These are phyloP conservation scores for Ascaphus truei DNA, from an alignment of 2,113 vertebrate genomes.

Conservation along the genomic window DNA sequence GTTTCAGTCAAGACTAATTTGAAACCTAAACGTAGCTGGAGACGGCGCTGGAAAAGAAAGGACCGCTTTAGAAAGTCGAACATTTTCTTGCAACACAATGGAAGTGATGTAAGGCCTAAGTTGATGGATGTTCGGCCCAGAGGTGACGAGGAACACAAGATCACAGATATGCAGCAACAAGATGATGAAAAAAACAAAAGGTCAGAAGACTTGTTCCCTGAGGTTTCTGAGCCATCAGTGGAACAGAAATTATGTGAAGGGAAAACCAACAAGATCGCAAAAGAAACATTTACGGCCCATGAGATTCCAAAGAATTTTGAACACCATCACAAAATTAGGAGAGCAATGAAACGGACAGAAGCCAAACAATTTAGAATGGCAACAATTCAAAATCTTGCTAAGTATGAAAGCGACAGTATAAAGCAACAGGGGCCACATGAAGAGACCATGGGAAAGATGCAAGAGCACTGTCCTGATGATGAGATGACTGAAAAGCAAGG, in stretches of 20 bases:
- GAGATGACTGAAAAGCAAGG: too few species aligned
- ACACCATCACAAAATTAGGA: too few species aligned
- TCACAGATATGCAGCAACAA: neutral
- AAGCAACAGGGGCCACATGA: too few species aligned
- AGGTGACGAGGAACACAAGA: neutral
- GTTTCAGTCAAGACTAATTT: conserved; percentile 24
- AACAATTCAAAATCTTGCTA: too few species aligned
- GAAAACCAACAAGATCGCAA: too few species aligned
- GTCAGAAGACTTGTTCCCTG: neutral
- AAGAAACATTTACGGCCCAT: too few species aligned
- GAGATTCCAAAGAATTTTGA: too few species aligned
- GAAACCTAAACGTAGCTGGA: neutral
- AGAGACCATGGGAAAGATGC: too few species aligned
- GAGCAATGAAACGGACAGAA: too few species aligned
- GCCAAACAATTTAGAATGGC: too few species aligned
- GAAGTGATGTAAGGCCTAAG: neutral
- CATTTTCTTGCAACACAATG: neutral
- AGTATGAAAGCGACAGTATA: too few species aligned
- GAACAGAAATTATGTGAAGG: neutral
- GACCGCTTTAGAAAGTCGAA: neutral
- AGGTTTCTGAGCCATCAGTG: neutral
- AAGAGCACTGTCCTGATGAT: too few species aligned
- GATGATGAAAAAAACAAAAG: neutral
- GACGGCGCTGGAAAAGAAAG: neutral
- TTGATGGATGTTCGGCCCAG: neutral